These are phyloP conservation scores for Manduca sexta DNA, from an alignment of 1,140 invertebrate genomes.

Conservation along the genomic window DNA sequence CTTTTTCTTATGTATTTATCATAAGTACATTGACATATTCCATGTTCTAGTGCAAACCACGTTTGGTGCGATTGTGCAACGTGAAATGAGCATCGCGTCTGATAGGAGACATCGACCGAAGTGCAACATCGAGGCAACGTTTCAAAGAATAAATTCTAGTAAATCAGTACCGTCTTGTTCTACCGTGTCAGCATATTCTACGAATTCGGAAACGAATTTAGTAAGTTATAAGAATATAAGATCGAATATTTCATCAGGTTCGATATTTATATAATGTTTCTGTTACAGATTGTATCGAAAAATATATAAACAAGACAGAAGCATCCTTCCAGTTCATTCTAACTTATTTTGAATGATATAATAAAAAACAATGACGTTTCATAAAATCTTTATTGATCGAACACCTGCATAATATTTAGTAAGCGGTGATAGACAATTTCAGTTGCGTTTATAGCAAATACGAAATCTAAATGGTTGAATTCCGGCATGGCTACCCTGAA, in stretches of 20 bases:
- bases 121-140: slow-evolving; percentile 34
- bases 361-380: no score
- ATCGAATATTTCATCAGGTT: no score
- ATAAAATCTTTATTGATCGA: no score
- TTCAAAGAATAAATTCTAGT: slow-evolving; percentile 22
- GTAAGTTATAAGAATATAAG: no score
- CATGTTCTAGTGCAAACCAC: slow-evolving; percentile 43
- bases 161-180: slow-evolving; percentile 26
- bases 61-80: slow-evolving; percentile 44
- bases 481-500: slow-evolving; percentile 61
- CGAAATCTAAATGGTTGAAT: slow-evolving; percentile 76
- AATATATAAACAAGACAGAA: no score
- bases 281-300: no score
- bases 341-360: no score
- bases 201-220: slow-evolving; percentile 22
- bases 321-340: no score
- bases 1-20: neutral
- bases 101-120: slow-evolving; percentile 17
- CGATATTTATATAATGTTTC: no score
- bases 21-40: no score
- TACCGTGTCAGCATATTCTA: slow-evolving; percentile 9
- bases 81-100: slow-evolving; percentile 43
- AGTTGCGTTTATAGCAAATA: slow-evolving; percentile 75
- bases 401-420: no score
- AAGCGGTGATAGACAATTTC: no score